Evolutionary conservation across 2,113 vertebrate species (phyloP).

Genomic region (Synchiropus splendidus): DNA sequence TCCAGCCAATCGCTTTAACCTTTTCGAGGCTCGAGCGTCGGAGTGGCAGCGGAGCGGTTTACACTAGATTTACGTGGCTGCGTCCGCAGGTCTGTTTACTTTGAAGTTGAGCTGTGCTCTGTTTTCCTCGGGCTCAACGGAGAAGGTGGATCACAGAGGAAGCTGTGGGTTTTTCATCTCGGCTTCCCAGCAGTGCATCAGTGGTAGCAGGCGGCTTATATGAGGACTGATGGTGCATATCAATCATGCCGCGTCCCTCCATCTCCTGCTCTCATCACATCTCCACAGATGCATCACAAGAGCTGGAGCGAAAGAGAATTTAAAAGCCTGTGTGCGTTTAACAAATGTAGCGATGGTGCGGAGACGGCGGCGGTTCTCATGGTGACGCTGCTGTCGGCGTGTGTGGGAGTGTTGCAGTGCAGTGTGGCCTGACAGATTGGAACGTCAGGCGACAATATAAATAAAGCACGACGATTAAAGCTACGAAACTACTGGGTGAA

Average conservation of each 20-base stretch:
- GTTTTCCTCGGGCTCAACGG: constrained; percentile 34
- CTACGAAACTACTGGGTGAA: no score
- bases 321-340: constrained; percentile 9
- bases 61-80: constrained; percentile 18
- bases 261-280: constrained; percentile 13
- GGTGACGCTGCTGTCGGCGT: constrained; percentile 37
- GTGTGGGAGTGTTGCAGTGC: constrained; percentile 36
- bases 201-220: constrained; percentile 29
- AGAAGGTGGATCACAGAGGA: constrained; percentile 37
- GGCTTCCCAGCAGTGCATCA: constrained; percentile 28
- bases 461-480: no score
- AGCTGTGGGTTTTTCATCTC: constrained; percentile 45
- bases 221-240: constrained; percentile 54
- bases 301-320: constrained; percentile 7
- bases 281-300: constrained; percentile 1
- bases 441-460: no score
- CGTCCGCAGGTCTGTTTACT: constrained; percentile 29
- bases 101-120: constrained; percentile 27
- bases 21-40: constrained; percentile 8
- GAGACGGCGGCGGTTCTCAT: constrained; percentile 1
- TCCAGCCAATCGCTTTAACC: constrained; percentile 27
- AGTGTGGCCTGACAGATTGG: no score
- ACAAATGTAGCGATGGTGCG: constrained; percentile 6
- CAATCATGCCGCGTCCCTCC: constrained; percentile 36
- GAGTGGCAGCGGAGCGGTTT: constrained; percentile 27